A percentile compares a stretch with the other conserved stretches of the same genome.
Conservation (phyloP, 2,888 invertebrate genomes). For the Mesorhabditis sp. region DNA sequence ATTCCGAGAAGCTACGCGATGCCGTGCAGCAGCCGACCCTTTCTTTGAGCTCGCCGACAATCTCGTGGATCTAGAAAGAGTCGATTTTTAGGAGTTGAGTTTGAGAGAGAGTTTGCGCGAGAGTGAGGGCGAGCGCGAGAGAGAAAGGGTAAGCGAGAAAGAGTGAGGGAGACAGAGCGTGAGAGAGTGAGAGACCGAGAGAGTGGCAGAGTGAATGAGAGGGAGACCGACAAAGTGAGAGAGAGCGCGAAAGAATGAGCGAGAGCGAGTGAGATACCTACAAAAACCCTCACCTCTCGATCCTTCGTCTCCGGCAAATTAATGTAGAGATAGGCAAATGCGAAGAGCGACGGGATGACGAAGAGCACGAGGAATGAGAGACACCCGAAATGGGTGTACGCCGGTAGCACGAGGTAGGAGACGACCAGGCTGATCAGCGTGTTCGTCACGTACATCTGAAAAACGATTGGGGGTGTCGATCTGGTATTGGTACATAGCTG, state of each 20-base stretch:
- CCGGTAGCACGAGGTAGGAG: not conserved
- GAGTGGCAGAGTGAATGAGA: too few relatives aligned
- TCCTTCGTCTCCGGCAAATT: slow-evolving; percentile 1
- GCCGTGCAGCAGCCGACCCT: not conserved
- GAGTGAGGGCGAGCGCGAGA: too few relatives aligned
- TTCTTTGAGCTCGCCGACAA: not conserved
- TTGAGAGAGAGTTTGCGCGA: too few relatives aligned
- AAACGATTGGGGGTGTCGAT: too few relatives aligned
- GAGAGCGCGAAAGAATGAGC: too few relatives aligned
- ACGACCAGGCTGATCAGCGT: not conserved
- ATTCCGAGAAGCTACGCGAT: too few relatives aligned
- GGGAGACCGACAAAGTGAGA: too few relatives aligned
- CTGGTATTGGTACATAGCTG: too few relatives aligned
- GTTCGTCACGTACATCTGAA: not conserved
- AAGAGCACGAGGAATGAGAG: not conserved
- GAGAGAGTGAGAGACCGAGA: too few relatives aligned
- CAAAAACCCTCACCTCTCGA: not conserved
- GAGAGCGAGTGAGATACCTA: not conserved
- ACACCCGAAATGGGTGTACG: not conserved
- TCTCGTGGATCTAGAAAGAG: slow-evolving; percentile 1
- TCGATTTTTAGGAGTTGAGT: too few relatives aligned
- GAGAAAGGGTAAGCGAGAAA: too few relatives aligned
- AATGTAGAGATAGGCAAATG: not conserved
- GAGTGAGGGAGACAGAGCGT: too few relatives aligned
- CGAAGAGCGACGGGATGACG: not conserved